Base-by-base conservation (phyloP, 2,797 vertebrate species). In the Enteromius radiatus region DNA sequence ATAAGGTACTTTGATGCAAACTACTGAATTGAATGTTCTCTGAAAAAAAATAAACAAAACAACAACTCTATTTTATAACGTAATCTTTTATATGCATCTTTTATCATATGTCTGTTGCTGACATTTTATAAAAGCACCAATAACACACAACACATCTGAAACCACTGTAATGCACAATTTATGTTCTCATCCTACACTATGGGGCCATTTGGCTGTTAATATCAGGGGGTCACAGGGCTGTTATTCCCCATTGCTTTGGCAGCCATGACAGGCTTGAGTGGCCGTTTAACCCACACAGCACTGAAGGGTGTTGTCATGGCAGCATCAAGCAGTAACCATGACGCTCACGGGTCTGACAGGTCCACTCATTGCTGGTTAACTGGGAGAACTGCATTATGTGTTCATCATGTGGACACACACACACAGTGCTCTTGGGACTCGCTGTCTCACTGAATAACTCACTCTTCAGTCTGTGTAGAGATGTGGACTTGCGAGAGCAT, bases 361-460 rank as follows among this genome's bases (percentile, higher is more conserved):
- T 81, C 85, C 69, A 84, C 82, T 88, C 82, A 82, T 81, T 81
- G 68, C 74, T 86, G 76, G 87, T 89, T 85, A 86, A 76, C 79
- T 43, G 69, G 77, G 75, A 87, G 83, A 86, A 87, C 81, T 78
- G 83, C 67, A 80, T 81, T 76, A 86, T 89, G 87, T 87, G 88
- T 86, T 86, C 74, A 88, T 84, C 78, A 73, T 61, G 84, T 76
- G 83, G 78, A 67, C 56, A 65, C 54, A 61, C 79, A 81, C 45
- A 82, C 76, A 56, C 63, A 56, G 56, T 92, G 90, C 93, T 92
- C 94, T 91, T 26, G 94, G 93, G 95, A 95, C 76, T 89, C 88
- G 86, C 94, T 95, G 95, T 95, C 95, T 95, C 91, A 93, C 91
- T 93, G 93, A 94, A 94, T 96, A 95, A 96, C 95, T 95, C 94